Evolutionary conservation across 2,888 invertebrate species (phyloP).

Genomic region (Adelphocoris suturalis): DNA sequence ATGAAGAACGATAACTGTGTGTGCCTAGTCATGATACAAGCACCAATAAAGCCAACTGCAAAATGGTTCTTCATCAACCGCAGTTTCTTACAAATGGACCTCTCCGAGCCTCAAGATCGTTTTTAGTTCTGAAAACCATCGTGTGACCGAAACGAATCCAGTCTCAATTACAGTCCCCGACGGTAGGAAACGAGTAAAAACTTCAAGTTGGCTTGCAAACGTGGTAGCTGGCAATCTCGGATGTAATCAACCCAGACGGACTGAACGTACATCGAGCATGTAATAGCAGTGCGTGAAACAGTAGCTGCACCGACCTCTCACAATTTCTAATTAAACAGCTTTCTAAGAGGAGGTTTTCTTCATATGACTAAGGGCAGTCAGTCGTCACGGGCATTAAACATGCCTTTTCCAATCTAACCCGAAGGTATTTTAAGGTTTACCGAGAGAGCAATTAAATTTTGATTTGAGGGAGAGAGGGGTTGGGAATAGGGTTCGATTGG

Average conservation of each 20-base stretch:
- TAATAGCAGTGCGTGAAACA: slow-evolving; percentile 56
- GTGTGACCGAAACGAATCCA: slow-evolving; percentile 62
- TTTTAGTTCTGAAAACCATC: slow-evolving; percentile 59
- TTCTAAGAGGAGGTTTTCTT: slow-evolving; percentile 60
- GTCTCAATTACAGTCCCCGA: slow-evolving; percentile 48
- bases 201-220: slow-evolving; percentile 48
- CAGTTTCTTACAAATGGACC: slow-evolving; percentile 40
- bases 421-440: slow-evolving; percentile 56
- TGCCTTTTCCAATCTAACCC: slow-evolving; percentile 59
- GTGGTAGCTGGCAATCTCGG: slow-evolving; percentile 52
- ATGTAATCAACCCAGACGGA: slow-evolving; percentile 55
- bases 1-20: slow-evolving; percentile 51
- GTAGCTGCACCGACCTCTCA: slow-evolving; percentile 52
- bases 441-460: slow-evolving; percentile 35
- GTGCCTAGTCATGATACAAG: slow-evolving; percentile 38
- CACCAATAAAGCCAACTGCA: slow-evolving; percentile 53
- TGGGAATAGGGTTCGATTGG: slow-evolving; percentile 14
- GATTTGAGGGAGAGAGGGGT: slow-evolving; percentile 3
- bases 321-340: slow-evolving; percentile 62
- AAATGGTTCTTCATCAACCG: slow-evolving; percentile 43
- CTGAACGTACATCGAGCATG: slow-evolving; percentile 54
- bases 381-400: slow-evolving; percentile 54
- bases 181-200: slow-evolving; percentile 55
- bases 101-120: slow-evolving; percentile 4
- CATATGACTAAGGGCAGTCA: slow-evolving; percentile 53